Percentiles rank a stretch among this genome's conserved stretches.
Evolutionary conservation across 2,888 invertebrate species (phyloP).

Genomic region (Rhingia campestris): DNA sequence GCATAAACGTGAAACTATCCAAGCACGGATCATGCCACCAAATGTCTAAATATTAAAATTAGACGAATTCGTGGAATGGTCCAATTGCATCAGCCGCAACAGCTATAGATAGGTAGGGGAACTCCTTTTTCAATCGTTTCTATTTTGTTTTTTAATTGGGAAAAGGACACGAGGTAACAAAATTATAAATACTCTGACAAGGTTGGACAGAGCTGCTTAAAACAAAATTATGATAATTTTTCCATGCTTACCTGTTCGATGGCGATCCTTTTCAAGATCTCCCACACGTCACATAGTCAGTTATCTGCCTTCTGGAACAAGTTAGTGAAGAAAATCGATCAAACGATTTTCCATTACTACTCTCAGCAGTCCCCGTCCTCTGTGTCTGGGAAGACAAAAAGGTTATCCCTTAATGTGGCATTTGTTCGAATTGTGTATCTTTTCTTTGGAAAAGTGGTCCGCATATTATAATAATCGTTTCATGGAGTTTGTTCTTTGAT

Average conservation of each 20-base stretch:
- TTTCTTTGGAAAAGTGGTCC: slow-evolving; percentile 35
- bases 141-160: slow-evolving; percentile 47
- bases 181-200: slow-evolving; percentile 39
- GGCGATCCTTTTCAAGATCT: slow-evolving; percentile 37
- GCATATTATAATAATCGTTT: slow-evolving; percentile 32
- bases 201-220: slow-evolving; percentile 6
- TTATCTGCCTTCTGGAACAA: slow-evolving; percentile 1
- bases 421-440: slow-evolving; percentile 18
- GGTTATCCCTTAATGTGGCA: slow-evolving; percentile 17
- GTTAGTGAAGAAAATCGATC: slow-evolving; percentile 46
- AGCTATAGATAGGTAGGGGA: slow-evolving; percentile 37
- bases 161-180: slow-evolving; percentile 47
- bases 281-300: slow-evolving; percentile 52
- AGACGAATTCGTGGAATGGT: slow-evolving; percentile 52
- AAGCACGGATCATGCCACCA: slow-evolving; percentile 26
- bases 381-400: background rate
- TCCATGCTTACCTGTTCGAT: slow-evolving; percentile 35
- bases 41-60: slow-evolving; percentile 63
- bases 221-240: slow-evolving; percentile 55
- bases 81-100: slow-evolving; percentile 50
- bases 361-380: slow-evolving; percentile 2
- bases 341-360: slow-evolving; percentile 31
- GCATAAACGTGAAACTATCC: slow-evolving; percentile 34
- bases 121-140: background rate
- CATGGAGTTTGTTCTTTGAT: slow-evolving; percentile 16